A percentile compares a stretch with the other conserved stretches of the same genome.
Conservation (phyloP, 2,113 vertebrate species). For the Emydocephalus ijimae region DNA sequence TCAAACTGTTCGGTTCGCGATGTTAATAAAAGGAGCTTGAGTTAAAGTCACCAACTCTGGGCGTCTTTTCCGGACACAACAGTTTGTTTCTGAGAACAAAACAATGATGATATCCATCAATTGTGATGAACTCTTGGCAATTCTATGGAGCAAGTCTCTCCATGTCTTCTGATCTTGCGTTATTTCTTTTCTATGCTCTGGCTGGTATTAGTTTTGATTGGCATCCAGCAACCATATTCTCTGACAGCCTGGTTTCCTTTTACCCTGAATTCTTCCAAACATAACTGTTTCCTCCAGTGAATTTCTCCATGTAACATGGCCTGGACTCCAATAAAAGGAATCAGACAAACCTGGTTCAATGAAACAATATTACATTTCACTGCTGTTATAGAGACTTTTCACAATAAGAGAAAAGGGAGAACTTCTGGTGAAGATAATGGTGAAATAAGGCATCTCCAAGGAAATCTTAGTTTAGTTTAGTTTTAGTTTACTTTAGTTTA, state of each 20-base stretch:
- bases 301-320: not conserved
- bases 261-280: not conserved
- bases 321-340: not conserved
- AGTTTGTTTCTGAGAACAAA: no score
- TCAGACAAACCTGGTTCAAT: not conserved
- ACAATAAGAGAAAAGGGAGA: not conserved
- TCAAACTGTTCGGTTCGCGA: no score
- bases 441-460: not conserved
- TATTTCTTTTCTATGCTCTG: not conserved
- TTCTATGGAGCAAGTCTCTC: not conserved
- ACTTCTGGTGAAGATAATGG: not conserved
- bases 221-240: not conserved
- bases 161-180: not conserved
- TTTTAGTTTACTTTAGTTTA: no score
- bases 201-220: not conserved
- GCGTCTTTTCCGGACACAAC: no score
- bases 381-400: not conserved
- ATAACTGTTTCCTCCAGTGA: not conserved
- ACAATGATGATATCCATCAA: not conserved
- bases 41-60: no score
- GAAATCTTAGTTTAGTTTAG: not conserved
- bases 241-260: not conserved
- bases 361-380: not conserved
- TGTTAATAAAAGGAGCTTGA: no score
- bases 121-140: not conserved